Percentiles rank a stretch among this genome's conserved stretches.
These are phyloP conservation scores for Mechanitis mazaeus DNA, from an alignment of 2,888 invertebrate species.

Conservation along the genomic window DNA sequence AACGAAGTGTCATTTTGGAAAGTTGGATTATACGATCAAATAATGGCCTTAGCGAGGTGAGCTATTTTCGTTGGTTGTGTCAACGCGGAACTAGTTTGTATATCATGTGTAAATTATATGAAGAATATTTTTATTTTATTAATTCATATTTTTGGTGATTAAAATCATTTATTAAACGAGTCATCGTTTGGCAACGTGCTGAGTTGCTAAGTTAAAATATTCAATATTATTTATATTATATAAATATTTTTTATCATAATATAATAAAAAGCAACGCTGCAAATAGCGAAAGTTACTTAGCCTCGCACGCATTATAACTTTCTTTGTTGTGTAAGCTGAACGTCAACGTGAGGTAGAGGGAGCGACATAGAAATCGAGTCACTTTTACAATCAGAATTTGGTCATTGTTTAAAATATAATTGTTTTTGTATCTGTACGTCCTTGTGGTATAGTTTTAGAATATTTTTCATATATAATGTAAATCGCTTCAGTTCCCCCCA, in stretches of 20 bases:
- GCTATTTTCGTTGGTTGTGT: conserved; percentile 75
- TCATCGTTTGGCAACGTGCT: too few relatives aligned
- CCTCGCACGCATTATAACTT: conserved; percentile 69
- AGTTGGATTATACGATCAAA: conserved; percentile 75
- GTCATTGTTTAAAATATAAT: conserved; percentile 32
- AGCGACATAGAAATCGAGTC: conserved; percentile 69
- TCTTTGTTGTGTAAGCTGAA: conserved; percentile 75
- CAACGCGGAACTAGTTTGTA: conserved; percentile 73
- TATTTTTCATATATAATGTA: conserved; percentile 14
- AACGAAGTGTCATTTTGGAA: conserved; percentile 66
- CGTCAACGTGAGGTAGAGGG: conserved; percentile 66
- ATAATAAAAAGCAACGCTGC: conserved; percentile 38
- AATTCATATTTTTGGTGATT: neutral
- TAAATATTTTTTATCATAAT: neutral
- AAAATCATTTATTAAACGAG: too few relatives aligned
- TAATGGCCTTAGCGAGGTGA: conserved; percentile 77
- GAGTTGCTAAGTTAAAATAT: conserved; percentile 7
- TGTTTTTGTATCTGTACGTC: conserved; percentile 27
- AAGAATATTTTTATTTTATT: conserved; percentile 51
- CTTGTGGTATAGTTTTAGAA: conserved; percentile 9
- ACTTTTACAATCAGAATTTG: conserved; percentile 53
- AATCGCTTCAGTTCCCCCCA: conserved; percentile 35
- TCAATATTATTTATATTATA: conserved; percentile 4
- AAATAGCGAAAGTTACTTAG: conserved; percentile 71
- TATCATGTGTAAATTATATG: conserved; percentile 61